Evolutionary conservation across 2,888 invertebrate species (phyloP).

Genomic region (Cephalotes varians): DNA sequence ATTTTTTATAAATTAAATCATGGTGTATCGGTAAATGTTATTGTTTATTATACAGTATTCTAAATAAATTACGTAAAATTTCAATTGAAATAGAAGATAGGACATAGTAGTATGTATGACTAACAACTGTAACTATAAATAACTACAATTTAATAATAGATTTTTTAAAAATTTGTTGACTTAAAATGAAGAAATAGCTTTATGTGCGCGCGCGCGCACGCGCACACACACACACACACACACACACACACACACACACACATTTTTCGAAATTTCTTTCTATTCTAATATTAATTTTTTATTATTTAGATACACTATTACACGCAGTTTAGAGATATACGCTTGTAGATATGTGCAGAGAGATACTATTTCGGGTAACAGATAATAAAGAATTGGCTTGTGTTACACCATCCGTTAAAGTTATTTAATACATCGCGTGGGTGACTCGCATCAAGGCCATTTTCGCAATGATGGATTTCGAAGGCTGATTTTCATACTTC

Average conservation of each 20-base stretch:
- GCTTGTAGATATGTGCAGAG: neutral
- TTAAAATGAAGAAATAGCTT: neutral
- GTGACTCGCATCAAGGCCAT: constrained; percentile 48
- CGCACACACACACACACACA: no score
- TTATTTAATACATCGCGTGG: constrained; percentile 36
- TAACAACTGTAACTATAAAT: no score
- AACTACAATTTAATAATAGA: neutral
- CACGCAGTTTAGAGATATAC: neutral
- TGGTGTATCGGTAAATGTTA: neutral
- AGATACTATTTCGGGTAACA: neutral
- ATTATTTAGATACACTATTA: neutral
- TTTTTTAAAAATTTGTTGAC: neutral
- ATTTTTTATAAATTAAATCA: neutral
- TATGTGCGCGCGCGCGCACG: no score
- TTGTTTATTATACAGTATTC: neutral
- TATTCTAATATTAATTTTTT: neutral
- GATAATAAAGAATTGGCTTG: neutral
- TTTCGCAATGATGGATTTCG: constrained; percentile 41
- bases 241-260: no score
- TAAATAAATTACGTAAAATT: neutral
- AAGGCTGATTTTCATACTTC: constrained; percentile 45
- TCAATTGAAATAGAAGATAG: neutral
- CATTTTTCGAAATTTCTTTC: neutral
- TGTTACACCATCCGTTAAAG: constrained; percentile 14
- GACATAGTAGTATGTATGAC: neutral